These are phyloP conservation scores for Anguilla japonica DNA, from an alignment of 2,113 vertebrate species.

Conservation along the genomic window DNA sequence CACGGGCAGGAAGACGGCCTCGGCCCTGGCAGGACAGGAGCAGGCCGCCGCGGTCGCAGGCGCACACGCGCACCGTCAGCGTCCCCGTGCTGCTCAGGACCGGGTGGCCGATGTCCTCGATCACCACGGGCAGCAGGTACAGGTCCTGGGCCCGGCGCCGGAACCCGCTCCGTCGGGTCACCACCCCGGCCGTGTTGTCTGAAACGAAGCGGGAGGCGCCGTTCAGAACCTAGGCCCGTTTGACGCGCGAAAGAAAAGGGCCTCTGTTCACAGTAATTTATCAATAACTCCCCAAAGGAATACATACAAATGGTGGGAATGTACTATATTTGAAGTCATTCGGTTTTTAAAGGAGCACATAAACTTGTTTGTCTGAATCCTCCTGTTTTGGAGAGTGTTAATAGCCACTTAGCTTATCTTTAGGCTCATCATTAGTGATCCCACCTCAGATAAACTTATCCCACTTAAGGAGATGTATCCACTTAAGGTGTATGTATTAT, in stretches of 20 bases:
- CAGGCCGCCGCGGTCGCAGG: conserved; percentile 77
- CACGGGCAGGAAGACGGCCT: conserved; percentile 82
- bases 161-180: conserved; percentile 79
- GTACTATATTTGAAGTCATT: too few species aligned
- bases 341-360: too few species aligned
- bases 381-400: too few species aligned
- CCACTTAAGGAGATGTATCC: too few species aligned
- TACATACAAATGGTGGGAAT: background rate
- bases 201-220: conserved; percentile 7
- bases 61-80: conserved; percentile 85
- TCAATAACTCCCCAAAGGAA: conserved; percentile 13
- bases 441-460: too few species aligned
- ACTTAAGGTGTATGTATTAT: conserved; percentile 3
- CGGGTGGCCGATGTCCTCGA: conserved; percentile 90
- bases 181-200: conserved; percentile 93
- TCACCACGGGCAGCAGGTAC: conserved; percentile 81
- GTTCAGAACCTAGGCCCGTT: background rate
- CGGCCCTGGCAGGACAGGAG: conserved; percentile 81
- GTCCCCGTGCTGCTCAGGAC: conserved; percentile 90
- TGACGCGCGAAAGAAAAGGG: background rate
- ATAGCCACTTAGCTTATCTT: too few species aligned
- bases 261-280: conserved; percentile 29
- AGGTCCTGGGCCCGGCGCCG: conserved; percentile 76
- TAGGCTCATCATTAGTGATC: too few species aligned
- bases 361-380: too few species aligned